A percentile compares a stretch with the other conserved stretches of the same genome.
Evolutionary conservation across 1,140 invertebrate genomes (phyloP).

Genomic region (Forficula auricularia): DNA sequence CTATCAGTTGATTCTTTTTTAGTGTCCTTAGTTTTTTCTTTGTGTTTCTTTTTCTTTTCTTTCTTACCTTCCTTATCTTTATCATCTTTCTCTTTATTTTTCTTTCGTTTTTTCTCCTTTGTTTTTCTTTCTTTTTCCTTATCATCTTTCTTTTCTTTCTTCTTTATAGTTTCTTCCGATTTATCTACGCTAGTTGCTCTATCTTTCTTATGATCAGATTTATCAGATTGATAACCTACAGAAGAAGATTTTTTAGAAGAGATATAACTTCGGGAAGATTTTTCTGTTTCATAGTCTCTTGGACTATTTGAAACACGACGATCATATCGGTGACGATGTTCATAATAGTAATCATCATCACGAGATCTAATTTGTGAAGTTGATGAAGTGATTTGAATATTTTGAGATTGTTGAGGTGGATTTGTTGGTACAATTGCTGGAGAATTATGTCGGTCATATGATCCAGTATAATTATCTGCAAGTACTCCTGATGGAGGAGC

Average conservation of each 20-base stretch:
- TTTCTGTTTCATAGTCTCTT: no score
- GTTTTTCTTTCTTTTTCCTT: conserved; percentile 25
- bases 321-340: no score
- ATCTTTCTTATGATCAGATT: conserved; percentile 13
- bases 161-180: conserved; percentile 26
- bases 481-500: no score
- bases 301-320: no score
- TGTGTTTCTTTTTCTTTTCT: conserved; percentile 16
- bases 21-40: conserved; percentile 10
- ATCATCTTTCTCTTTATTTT: conserved; percentile 24
- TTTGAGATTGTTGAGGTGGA: no score
- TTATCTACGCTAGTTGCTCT: conserved; percentile 6
- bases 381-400: no score
- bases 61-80: conserved; percentile 17
- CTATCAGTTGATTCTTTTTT: background rate
- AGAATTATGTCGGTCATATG: no score
- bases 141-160: conserved; percentile 17
- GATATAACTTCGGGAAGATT: conserved; percentile 12
- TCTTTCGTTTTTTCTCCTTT: conserved; percentile 29
- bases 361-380: no score
- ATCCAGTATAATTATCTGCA: no score
- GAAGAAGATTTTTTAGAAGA: conserved; percentile 21
- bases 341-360: no score
- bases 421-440: no score
- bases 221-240: conserved; percentile 23